These are phyloP conservation scores for Zalophus californianus DNA, from an alignment of 2,797 vertebrate species.

Conservation along the genomic window DNA sequence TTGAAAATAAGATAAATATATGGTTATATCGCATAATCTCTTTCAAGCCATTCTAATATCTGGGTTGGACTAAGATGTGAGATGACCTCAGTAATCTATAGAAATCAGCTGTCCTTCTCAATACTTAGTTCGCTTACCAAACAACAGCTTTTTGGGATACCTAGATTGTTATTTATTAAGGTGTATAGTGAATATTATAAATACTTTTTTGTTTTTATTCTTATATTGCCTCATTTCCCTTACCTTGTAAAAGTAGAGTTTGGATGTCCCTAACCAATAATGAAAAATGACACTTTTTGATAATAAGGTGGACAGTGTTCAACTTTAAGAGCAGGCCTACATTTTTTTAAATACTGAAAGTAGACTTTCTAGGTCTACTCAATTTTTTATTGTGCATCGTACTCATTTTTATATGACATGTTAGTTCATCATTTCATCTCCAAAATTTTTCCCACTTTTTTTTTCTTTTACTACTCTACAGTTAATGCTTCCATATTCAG, in stretches of 20 bases:
- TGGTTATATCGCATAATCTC: not conserved
- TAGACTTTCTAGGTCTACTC: not conserved
- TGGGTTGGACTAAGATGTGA: not conserved
- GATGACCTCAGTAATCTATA: not conserved
- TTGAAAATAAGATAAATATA: constrained; percentile 35
- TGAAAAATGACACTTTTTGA: not conserved
- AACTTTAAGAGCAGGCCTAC: not conserved
- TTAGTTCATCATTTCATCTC: not conserved
- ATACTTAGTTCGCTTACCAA: not conserved
- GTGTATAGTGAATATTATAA: not conserved
- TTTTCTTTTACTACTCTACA: not conserved
- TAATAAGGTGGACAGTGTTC: not conserved
- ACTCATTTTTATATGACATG: not conserved
- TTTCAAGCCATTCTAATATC: not conserved
- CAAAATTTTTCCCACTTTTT: not conserved
- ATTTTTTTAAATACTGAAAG: not conserved
- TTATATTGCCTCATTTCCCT: not conserved
- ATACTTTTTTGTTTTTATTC: not conserved
- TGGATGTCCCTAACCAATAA: not conserved
- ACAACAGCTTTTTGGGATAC: not conserved
- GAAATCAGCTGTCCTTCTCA: not conserved
- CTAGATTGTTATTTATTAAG: not conserved
- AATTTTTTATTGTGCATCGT: not conserved
- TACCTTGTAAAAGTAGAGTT: not conserved
- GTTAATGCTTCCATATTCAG: not conserved